Conservation (phyloP, 2,113 vertebrate species). For the Phaethon lepturus region DNA sequence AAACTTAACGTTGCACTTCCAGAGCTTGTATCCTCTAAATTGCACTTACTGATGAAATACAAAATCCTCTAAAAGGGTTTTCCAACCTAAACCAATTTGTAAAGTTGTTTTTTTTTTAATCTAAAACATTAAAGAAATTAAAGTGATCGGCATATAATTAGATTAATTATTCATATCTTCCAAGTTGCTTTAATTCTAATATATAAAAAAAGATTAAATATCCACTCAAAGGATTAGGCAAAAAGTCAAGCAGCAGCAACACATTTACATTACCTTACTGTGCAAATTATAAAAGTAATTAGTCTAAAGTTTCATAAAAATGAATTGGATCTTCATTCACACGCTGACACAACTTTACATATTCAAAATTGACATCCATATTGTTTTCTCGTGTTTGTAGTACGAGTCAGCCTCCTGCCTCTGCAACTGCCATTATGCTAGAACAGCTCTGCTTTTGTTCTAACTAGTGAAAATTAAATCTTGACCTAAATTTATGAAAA, state of each 20-base stretch:
- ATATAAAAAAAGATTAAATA: conserved; percentile 89
- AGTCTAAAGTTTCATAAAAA: conserved; percentile 81
- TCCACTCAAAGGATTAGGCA: conserved; percentile 92
- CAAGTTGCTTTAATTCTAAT: conserved; percentile 93
- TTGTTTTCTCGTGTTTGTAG: conserved; percentile 8
- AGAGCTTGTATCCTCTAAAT: conserved; percentile 69
- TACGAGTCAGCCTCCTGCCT: not conserved
- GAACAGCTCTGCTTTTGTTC: conserved; percentile 68
- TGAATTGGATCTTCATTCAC: conserved; percentile 78
- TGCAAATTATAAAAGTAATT: conserved; percentile 93
- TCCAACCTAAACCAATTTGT: conserved; percentile 86
- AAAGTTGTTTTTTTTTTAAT: conserved; percentile 74
- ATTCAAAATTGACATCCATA: conserved; percentile 61
- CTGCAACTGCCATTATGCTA: conserved; percentile 21
- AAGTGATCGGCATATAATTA: conserved; percentile 86
- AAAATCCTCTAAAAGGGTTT: conserved; percentile 85
- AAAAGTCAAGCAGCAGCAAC: conserved; percentile 86
- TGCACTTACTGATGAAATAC: conserved; percentile 81
- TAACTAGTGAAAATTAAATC: conserved; percentile 71
- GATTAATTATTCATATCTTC: conserved; percentile 94
- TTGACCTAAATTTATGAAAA: conserved; percentile 66
- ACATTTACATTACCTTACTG: conserved; percentile 89
- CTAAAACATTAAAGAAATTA: conserved; percentile 88
- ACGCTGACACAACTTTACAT: conserved; percentile 61
- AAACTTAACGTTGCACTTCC: conserved; percentile 68